Evolutionary conservation across 2,113 vertebrate genomes (phyloP).

Genomic region (Willisornis vidua): DNA sequence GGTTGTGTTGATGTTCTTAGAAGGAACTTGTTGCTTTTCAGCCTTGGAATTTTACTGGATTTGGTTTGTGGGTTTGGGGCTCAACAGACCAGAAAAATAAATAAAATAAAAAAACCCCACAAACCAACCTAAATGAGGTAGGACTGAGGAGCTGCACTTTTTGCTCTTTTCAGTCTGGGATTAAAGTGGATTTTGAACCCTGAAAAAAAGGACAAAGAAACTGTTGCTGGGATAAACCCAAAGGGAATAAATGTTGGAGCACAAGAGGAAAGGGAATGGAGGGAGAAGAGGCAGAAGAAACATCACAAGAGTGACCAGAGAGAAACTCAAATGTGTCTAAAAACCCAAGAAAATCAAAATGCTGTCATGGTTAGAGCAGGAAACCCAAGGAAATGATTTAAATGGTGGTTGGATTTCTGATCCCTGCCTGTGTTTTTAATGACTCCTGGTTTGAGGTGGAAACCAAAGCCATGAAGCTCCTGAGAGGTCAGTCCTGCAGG

Average conservation of each 20-base stretch:
- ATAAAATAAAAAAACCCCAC: fast-evolving
- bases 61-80: background rate
- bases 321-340: fast-evolving
- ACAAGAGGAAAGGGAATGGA: background rate
- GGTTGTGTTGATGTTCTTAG: background rate
- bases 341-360: background rate
- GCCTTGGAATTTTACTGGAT: background rate
- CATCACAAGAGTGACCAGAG: background rate
- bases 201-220: background rate
- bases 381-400: background rate
- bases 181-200: background rate
- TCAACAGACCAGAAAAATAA: background rate
- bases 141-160: background rate
- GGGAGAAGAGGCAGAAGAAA: background rate
- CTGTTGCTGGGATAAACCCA: background rate
- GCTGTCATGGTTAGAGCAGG: background rate
- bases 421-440: background rate
- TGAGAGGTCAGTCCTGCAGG: fast-evolving
- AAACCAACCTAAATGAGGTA: background rate
- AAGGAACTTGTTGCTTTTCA: background rate
- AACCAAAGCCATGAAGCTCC: background rate
- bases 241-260: background rate
- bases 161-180: background rate
- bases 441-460: background rate
- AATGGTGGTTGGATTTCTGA: background rate